Evolutionary conservation across 2,888 invertebrate genomes (phyloP).

Genomic region (Diaprepes abbreviatus): DNA sequence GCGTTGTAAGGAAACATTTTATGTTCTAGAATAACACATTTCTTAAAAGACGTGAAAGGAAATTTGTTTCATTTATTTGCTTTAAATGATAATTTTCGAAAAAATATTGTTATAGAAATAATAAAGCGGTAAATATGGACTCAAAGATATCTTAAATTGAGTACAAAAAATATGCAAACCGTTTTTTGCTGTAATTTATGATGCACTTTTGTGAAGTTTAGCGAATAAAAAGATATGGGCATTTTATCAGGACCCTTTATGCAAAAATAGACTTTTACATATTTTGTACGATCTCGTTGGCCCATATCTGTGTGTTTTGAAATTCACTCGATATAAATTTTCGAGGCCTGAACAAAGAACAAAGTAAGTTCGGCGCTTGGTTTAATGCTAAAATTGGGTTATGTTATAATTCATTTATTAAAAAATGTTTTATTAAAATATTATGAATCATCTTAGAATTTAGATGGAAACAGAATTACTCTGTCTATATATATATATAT

Average conservation of each 20-base stretch:
- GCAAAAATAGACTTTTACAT: conserved; percentile 14
- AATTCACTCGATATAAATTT: background rate
- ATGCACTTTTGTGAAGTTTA: background rate
- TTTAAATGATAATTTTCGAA: too few species aligned
- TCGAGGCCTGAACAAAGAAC: background rate
- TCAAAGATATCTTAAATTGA: background rate
- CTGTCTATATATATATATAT: too few species aligned
- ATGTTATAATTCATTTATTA: background rate
- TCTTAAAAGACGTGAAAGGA: too few species aligned
- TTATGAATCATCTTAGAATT: too few species aligned
- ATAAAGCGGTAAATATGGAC: background rate
- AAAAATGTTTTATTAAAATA: background rate
- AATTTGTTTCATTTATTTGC: too few species aligned
- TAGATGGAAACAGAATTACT: too few species aligned
- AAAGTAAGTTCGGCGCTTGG: background rate
- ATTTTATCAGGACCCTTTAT: background rate
- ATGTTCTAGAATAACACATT: too few species aligned
- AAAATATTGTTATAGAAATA: too few species aligned
- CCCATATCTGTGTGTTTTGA: background rate
- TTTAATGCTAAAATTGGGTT: background rate
- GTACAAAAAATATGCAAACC: background rate
- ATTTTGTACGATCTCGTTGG: conserved; percentile 1
- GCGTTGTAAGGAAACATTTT: too few species aligned
- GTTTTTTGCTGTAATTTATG: background rate
- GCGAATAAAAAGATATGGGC: background rate